Percentiles rank a stretch among this genome's conserved stretches.
Conservation (phyloP, 2,888 invertebrate genomes). For the Tetanocera ferruginea region DNA sequence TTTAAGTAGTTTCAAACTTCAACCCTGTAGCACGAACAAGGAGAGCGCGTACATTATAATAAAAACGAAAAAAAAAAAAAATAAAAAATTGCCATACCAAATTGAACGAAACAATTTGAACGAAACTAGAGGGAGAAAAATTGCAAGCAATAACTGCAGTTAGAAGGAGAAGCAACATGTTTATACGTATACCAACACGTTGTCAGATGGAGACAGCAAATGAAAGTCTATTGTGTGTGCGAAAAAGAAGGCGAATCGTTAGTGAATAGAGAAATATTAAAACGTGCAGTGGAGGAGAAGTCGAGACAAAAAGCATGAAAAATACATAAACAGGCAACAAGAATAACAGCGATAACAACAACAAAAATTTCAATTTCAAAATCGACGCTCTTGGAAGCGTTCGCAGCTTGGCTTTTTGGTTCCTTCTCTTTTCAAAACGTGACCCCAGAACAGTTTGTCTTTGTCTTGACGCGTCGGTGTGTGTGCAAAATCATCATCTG, state of each 20-base stretch:
- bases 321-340: constrained; percentile 52
- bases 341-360: constrained; percentile 47
- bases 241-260: constrained; percentile 50
- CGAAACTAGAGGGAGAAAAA: neutral
- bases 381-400: constrained; percentile 14
- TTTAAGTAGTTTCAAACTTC: neutral
- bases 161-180: constrained; percentile 44
- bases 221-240: constrained; percentile 39
- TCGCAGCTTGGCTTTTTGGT: constrained; percentile 23
- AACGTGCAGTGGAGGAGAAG: constrained; percentile 40
- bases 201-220: constrained; percentile 52
- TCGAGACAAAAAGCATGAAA: constrained; percentile 30
- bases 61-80: neutral
- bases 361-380: constrained; percentile 16
- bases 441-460: constrained; percentile 32
- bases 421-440: constrained; percentile 38
- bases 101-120: neutral
- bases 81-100: neutral
- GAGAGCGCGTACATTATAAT: neutral
- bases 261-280: constrained; percentile 30
- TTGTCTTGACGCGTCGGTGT: constrained; percentile 27
- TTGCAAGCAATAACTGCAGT: constrained; percentile 48
- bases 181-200: constrained; percentile 21
- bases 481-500: constrained; percentile 7
- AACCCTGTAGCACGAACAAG: neutral